A percentile compares a stretch with the other conserved stretches of the same genome.
Evolutionary conservation across 2,113 vertebrate species (phyloP).

Genomic region (Girardinichthys multiradiatus): DNA sequence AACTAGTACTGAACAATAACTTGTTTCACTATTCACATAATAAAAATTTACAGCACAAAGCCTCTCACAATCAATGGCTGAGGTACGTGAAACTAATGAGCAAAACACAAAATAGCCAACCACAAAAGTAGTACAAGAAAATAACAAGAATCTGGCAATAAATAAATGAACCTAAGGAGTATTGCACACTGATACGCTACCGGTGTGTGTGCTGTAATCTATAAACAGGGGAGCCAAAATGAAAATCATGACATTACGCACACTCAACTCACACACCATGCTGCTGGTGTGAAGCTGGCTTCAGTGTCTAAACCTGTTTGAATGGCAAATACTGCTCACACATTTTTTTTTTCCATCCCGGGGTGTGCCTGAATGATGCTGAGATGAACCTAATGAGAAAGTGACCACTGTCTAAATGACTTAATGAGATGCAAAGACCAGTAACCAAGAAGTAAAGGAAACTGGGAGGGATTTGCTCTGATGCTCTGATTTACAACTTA

Average conservation of each 20-base stretch:
- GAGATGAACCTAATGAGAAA: not conserved
- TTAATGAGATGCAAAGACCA: not conserved
- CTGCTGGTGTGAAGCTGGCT: not conserved
- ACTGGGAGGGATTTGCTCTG: not conserved
- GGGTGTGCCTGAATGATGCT: not conserved
- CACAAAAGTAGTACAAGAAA: not conserved
- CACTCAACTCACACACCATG: slow-evolving; percentile 1
- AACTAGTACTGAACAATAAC: not conserved
- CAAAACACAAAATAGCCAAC: not conserved
- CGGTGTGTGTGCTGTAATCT: not conserved
- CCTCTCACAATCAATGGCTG: no score
- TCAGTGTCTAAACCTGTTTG: not conserved
- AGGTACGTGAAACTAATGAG: no score
- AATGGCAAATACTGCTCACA: not conserved
- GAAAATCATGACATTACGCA: slow-evolving; percentile 10
- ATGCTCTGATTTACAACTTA: not conserved
- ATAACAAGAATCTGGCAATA: not conserved
- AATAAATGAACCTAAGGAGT: not conserved
- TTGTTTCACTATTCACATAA: not conserved
- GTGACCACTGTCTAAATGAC: not conserved
- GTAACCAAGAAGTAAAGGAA: not conserved
- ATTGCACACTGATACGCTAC: not conserved
- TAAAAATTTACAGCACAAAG: no score
- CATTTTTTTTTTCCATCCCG: not conserved
- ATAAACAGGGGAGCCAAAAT: not conserved